Conservation (phyloP, 2,113 vertebrate species). For the Myrmecobius fasciatus region DNA sequence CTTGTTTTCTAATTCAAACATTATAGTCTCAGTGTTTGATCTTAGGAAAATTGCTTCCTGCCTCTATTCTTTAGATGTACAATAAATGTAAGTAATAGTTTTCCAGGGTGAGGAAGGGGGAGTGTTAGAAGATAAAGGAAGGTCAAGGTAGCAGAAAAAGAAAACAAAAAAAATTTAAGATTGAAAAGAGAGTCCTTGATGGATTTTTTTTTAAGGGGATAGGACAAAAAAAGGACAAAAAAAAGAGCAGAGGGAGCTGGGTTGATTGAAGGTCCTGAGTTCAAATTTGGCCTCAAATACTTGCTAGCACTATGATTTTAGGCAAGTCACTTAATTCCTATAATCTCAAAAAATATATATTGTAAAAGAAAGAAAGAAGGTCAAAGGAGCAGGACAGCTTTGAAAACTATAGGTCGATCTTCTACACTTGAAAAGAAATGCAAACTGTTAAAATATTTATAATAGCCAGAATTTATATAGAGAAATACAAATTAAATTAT, state of each 20-base stretch:
- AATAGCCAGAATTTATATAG: background rate
- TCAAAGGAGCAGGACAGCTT: background rate
- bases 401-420: background rate
- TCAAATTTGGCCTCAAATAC: no score
- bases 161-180: background rate
- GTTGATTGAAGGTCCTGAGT: no score
- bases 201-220: background rate
- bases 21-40: background rate
- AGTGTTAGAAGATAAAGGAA: background rate
- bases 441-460: background rate
- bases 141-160: background rate
- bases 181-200: background rate
- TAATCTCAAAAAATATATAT: no score
- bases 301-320: no score
- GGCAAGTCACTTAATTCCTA: no score
- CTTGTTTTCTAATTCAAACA: background rate
- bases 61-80: background rate
- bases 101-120: background rate
- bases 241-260: background rate
- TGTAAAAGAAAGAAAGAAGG: background rate
- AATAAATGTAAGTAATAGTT: background rate
- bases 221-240: no score
- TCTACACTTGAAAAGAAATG: background rate
- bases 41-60: background rate
- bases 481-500: background rate